Conservation (phyloP, 2,888 invertebrate genomes). For the Mythimna pallens region DNA sequence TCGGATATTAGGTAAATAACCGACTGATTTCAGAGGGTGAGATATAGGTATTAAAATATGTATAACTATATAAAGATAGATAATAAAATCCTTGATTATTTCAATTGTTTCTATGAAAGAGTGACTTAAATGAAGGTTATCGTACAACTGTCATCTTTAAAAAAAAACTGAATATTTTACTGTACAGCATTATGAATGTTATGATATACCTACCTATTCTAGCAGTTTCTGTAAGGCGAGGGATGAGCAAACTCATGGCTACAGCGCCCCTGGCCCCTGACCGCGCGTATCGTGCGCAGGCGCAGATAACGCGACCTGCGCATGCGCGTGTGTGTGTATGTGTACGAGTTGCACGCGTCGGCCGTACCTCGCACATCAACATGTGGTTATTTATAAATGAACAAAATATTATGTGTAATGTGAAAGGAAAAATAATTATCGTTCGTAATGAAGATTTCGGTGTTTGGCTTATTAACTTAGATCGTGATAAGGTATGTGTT, state of each 20-base stretch:
- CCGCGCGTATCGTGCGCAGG: constrained; percentile 66
- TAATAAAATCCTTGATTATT: too few relatives aligned
- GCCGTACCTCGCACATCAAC: constrained; percentile 8
- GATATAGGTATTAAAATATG: too few relatives aligned
- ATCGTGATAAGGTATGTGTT: neutral
- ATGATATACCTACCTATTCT: neutral
- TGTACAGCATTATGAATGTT: neutral
- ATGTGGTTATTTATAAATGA: constrained; percentile 35
- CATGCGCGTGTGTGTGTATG: constrained; percentile 34
- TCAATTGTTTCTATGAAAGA: neutral
- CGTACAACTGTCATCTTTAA: neutral
- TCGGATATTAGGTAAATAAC: too few relatives aligned
- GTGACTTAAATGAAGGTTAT: neutral
- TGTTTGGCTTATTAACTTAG: constrained; percentile 1
- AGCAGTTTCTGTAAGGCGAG: constrained; percentile 34
- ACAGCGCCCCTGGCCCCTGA: constrained; percentile 69
- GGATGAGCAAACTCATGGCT: constrained; percentile 49
- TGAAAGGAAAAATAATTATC: constrained; percentile 1
- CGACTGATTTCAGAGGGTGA: too few relatives aligned
- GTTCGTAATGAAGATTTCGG: neutral
- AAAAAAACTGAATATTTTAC: neutral
- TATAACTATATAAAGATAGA: too few relatives aligned
- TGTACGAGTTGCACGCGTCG: constrained; percentile 43
- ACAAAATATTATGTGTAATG: constrained; percentile 7
- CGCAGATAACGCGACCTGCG: constrained; percentile 69